Evolutionary conservation across 2,888 invertebrate species (phyloP).

Genomic region (Dendrolimus pini): DNA sequence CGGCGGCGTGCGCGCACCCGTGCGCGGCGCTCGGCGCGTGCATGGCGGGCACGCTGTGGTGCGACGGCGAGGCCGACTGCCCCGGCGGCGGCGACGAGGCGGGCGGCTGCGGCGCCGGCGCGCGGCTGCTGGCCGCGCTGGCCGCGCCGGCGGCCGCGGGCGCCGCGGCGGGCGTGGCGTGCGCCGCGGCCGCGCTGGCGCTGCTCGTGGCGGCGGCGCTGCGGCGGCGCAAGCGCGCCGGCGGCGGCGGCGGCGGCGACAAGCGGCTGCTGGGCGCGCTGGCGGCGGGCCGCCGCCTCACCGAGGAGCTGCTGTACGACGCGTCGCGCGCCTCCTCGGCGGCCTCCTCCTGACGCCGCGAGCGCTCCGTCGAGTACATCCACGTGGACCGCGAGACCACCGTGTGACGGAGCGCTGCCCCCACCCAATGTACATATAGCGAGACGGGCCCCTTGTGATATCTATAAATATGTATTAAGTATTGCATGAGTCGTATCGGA

Average conservation of each 20-base stretch:
- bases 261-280: slow-evolving; percentile 78
- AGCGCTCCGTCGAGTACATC: slow-evolving; percentile 93
- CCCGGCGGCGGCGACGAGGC: slow-evolving; percentile 70
- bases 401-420: slow-evolving; percentile 80
- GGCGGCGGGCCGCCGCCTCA: slow-evolving; percentile 79
- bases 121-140: slow-evolving; percentile 64
- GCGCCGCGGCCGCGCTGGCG: slow-evolving; percentile 67
- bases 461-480: slow-evolving; percentile 5
- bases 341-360: slow-evolving; percentile 90
- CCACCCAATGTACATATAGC: slow-evolving; percentile 7
- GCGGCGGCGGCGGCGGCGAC: slow-evolving; percentile 74
- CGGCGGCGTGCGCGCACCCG: slow-evolving; percentile 41
- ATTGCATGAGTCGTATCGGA: not conserved
- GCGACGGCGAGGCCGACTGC: slow-evolving; percentile 77
- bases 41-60: slow-evolving; percentile 84
- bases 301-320: slow-evolving; percentile 83
- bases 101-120: slow-evolving; percentile 77
- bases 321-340: slow-evolving; percentile 74
- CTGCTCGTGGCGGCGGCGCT: slow-evolving; percentile 66
- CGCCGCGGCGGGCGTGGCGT: slow-evolving; percentile 60
- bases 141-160: slow-evolving; percentile 81
- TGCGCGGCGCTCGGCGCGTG: slow-evolving; percentile 88
- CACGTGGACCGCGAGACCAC: slow-evolving; percentile 96
- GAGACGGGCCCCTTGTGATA: slow-evolving; percentile 7
- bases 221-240: slow-evolving; percentile 70